Evolutionary conservation across 2,113 vertebrate genomes (phyloP), one percentile per base, ranked within the genome.

Genomic region (Tyrannus savana): DNA sequence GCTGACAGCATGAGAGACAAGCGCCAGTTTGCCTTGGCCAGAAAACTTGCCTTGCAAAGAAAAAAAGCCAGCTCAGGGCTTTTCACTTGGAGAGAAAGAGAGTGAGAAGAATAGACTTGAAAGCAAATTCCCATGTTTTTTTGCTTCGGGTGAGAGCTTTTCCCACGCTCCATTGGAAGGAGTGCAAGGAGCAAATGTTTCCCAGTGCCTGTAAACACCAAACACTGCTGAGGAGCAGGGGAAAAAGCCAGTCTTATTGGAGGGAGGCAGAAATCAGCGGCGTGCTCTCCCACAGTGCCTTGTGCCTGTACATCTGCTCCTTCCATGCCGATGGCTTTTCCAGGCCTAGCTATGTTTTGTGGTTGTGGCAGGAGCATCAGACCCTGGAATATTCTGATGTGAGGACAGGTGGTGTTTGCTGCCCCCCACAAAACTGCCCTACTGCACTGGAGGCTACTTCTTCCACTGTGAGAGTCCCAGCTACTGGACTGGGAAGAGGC

Each of bases 51-150:
- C 67, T 88, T 88, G 86, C 86, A 90, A 64, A 96, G 80, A 72
- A 93, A 96, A 94, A 95, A 96, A 87, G 90, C 84, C 89, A 93
- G 86, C 86, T 93, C 93, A 92, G 94, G 94, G 89, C 96, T 97
- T 97, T 97, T 96, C 80, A 93, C 83, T 95, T 81, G 68, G 72
- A 92, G 76, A 97, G 95, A 96, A 94, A 97, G 76, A 74, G 58
- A 74, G 52, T 31, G 88, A 95, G 93, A 96, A 97, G 93, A 97
- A 97, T 92, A 93, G 94, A 95, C 94, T 89, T 97, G 95, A 97
- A 97, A 96, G 96, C 42, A 93, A 95, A 97, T 95, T 95, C 94
- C 89, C 86, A 6, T 93, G 90, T 53, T 90, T 93, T 92, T 96
- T 89, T 92, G 64, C 88, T 94, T 81, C 0, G 79, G 69, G 90